Base-by-base conservation (phyloP, 2,797 vertebrate species). In the Pangasius sanitwongsei region DNA sequence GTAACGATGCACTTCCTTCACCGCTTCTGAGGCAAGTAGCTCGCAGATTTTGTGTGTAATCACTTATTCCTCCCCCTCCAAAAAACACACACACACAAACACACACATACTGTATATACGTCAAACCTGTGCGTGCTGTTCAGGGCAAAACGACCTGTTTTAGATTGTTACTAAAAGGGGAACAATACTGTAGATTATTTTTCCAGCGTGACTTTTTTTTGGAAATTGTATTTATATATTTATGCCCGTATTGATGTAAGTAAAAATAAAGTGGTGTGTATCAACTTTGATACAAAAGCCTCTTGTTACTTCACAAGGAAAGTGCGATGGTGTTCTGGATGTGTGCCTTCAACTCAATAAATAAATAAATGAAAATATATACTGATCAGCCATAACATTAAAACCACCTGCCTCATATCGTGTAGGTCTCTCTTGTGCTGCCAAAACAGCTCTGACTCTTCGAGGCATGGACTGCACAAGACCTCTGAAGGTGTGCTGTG, bases 1-100 rank as follows among this genome's bases (percentile, higher is more conserved):
- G 95, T 95, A 96, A 96, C 93, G 92, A 90, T 93, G 87, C 78
- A 91, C 94, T 95, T 95, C 94, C 94, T 95, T 93, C 93, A 91
- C 93, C 93, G 92, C 93, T 92, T 91, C 90, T 91, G 72, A 91
- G 87, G 63, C 90, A 87, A 67, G 63, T 93, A 75, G 74, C 82
- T 90, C 92, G 89, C 93, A 92, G 94, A 92, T 93, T 94, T 93
- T 92, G 87, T 78, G 88, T 93, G 91, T 31, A 87, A 87, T 87
- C 44, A 57, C 41, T 86, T 86, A 86, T 86, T 86, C 70, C 41
- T 25, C 70, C 74, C 85, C 23, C 69, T 53, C 69, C 55, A n/a
- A 87, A 34, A 78, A 41, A 86, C 69, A 86, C 85, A 86, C 53
- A 74, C 31, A 70, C 65, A 70, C 63, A 85, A 28, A 69, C 63